Conservation (phyloP, 2,797 vertebrate genomes). For the Urocyon cinereoargenteus region DNA sequence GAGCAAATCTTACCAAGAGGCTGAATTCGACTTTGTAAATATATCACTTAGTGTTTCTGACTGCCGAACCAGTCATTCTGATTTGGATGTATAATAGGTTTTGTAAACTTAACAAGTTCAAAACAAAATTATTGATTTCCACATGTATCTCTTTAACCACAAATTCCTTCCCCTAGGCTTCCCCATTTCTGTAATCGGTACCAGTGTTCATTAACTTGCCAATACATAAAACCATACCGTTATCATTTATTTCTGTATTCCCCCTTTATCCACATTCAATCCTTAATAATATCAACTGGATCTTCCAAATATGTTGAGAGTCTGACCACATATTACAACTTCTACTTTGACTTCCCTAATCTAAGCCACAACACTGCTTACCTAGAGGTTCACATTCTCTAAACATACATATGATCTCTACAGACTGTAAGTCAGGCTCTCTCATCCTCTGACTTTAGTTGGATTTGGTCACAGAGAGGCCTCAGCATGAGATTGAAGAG, state of each 20-base stretch:
- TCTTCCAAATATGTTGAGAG: not conserved
- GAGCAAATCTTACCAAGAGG: not conserved
- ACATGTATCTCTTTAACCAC: not conserved
- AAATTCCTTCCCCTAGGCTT: not conserved
- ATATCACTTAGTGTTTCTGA: not conserved
- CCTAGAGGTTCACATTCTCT: not conserved
- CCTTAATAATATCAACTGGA: not conserved
- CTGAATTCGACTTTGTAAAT: not conserved
- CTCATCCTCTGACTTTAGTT: not conserved
- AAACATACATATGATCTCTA: not conserved
- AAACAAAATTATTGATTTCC: rapidly evolving
- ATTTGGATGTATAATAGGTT: not conserved
- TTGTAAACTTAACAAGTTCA: not conserved
- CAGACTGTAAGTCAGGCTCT: not conserved
- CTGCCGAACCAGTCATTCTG: not conserved
- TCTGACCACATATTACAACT: not conserved
- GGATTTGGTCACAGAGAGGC: not conserved
- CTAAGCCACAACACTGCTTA: not conserved
- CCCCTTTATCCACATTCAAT: not conserved
- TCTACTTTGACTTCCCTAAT: not conserved
- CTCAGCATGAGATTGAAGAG: not conserved
- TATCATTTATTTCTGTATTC: not conserved
- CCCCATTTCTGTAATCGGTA: not conserved
- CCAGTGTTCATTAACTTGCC: not conserved
- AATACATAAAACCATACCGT: not conserved